Percentiles rank a stretch among this genome's conserved stretches.
Evolutionary conservation across 2,113 vertebrate species (phyloP).

Genomic region (Chionomys nivalis): DNA sequence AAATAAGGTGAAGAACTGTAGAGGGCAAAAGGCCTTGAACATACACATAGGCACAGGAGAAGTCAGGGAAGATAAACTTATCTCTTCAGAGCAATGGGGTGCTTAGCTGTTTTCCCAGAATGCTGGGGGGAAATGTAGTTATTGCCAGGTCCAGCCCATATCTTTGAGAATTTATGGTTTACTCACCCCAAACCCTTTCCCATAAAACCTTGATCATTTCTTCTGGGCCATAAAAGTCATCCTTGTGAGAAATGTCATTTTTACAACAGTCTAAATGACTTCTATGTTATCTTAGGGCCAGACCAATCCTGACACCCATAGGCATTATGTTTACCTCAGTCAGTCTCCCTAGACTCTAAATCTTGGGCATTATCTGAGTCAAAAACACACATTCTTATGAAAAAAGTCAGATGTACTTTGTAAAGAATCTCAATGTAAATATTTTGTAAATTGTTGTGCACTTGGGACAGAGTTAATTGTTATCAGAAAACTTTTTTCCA

Average conservation of each 20-base stretch:
- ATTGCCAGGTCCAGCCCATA: background rate
- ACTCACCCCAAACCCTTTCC: background rate
- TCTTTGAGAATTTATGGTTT: background rate
- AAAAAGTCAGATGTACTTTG: background rate
- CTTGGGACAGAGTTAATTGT: background rate
- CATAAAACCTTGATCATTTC: background rate
- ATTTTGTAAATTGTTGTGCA: background rate
- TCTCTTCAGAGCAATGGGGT: background rate
- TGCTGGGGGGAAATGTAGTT: background rate
- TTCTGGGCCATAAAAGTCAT: background rate
- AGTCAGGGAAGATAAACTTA: background rate
- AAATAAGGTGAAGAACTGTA: background rate
- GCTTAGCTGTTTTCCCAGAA: background rate
- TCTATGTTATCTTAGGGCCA: background rate
- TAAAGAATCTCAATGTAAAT: background rate
- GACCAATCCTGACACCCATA: background rate
- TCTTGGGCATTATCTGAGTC: background rate
- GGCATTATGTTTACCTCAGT: background rate
- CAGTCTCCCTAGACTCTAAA: background rate
- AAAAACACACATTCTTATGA: background rate
- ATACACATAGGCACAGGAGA: background rate
- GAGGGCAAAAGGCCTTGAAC: background rate
- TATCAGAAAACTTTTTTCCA: background rate
- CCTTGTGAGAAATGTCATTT: background rate
- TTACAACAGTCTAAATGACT: background rate